Percentiles rank a stretch among this genome's conserved stretches.
These are phyloP conservation scores for Podarcis cretensis DNA, from an alignment of 2,113 vertebrate species.

Conservation along the genomic window DNA sequence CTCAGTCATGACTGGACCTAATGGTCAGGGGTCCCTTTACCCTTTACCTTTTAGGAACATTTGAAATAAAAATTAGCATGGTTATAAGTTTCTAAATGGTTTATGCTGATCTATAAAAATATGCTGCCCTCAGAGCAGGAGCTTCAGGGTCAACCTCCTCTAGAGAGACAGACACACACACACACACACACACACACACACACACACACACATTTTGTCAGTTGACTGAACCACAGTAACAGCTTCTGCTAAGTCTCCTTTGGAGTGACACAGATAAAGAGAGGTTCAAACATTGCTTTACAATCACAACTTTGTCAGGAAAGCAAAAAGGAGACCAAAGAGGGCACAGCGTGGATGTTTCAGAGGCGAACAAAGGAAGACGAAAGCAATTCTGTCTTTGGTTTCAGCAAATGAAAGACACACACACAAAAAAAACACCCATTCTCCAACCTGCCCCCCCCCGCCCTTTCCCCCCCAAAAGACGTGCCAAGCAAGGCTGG, in stretches of 20 bases:
- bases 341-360: neutral
- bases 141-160: too few species aligned
- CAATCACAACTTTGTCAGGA: neutral
- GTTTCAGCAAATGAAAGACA: neutral
- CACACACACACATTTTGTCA: neutral
- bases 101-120: neutral
- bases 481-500: neutral
- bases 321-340: neutral
- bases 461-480: neutral
- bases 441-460: neutral
- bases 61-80: too few species aligned
- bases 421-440: too few species aligned
- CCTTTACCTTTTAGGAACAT: too few species aligned
- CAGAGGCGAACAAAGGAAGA: neutral
- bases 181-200: too few species aligned
- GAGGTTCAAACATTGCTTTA: neutral
- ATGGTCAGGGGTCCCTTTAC: too few species aligned
- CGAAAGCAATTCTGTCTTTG: neutral
- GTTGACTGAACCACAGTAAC: neutral
- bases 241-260: neutral
- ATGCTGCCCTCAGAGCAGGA: neutral
- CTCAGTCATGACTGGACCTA: too few species aligned
- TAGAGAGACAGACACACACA: too few species aligned
- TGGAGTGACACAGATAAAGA: neutral
- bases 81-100: neutral